Evolutionary conservation across 2,888 invertebrate genomes (phyloP).

Genomic region (Conops quadrifasciatus): DNA sequence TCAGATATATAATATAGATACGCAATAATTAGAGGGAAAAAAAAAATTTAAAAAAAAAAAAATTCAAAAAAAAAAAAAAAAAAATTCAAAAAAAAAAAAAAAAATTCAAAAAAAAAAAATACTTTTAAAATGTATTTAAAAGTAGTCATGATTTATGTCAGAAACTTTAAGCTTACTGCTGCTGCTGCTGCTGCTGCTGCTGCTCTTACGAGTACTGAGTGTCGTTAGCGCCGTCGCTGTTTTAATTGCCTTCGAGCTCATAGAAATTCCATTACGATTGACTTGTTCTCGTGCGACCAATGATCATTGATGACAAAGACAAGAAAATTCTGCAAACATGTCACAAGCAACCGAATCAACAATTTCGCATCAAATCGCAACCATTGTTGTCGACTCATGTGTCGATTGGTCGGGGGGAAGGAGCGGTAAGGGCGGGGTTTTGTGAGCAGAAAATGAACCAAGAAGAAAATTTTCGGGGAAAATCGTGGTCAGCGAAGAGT

Average conservation of each 20-base stretch:
- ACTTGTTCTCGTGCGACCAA: slow-evolving; percentile 19
- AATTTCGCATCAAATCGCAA: slow-evolving; percentile 55
- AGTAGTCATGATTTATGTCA: too few relatives aligned
- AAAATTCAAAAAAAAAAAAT: too few relatives aligned
- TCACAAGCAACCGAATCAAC: slow-evolving; percentile 63
- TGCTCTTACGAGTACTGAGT: too few relatives aligned
- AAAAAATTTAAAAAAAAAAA: too few relatives aligned
- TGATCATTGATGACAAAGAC: slow-evolving; percentile 17
- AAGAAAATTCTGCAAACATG: slow-evolving; percentile 55
- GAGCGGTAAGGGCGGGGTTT: not conserved
- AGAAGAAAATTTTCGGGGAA: slow-evolving; percentile 19
- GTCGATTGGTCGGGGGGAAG: not conserved
- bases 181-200: too few relatives aligned
- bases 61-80: too few relatives aligned
- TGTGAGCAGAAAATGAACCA: not conserved
- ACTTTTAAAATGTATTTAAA: too few relatives aligned
- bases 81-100: too few relatives aligned
- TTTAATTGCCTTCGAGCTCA: slow-evolving; percentile 15
- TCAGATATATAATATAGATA: too few relatives aligned
- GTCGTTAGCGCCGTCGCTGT: too few relatives aligned
- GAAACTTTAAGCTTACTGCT: too few relatives aligned
- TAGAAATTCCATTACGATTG: slow-evolving; percentile 26
- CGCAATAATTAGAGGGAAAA: too few relatives aligned
- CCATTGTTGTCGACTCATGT: slow-evolving; percentile 14
- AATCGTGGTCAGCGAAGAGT: not conserved